phyloP scores from a whole-genome alignment of 2,113 vertebrate species.

The Stegastes partitus region DNA sequence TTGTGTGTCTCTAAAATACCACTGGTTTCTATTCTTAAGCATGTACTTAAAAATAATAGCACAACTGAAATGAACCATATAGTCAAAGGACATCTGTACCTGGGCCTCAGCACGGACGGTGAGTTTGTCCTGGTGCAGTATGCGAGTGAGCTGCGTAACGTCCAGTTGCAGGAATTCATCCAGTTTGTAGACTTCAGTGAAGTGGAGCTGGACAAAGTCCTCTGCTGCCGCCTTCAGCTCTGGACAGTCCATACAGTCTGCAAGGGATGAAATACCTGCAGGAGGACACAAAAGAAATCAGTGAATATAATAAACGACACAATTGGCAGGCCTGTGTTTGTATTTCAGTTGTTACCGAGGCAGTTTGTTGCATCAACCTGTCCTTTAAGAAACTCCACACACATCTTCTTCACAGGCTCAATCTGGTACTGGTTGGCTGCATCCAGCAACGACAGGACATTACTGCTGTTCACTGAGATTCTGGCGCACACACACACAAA shows the following conservation, averaged over 20 bases:
- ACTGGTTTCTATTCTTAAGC: not conserved
- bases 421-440: conserved; percentile 99
- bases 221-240: conserved; percentile 76
- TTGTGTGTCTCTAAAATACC: too few species aligned
- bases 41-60: not conserved
- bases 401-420: conserved; percentile 99
- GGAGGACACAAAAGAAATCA: not conserved
- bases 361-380: conserved; percentile 98
- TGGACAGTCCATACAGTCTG: conserved; percentile 80
- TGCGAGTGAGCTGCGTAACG: conserved; percentile 69
- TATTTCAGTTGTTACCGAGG: conserved; percentile 86
- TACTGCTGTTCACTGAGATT: conserved; percentile 98
- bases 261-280: conserved; percentile 70
- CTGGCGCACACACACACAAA: conserved; percentile 78
- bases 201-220: conserved; percentile 79
- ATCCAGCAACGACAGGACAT: conserved; percentile 96
- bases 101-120: conserved; percentile 80
- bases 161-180: conserved; percentile 80
- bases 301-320: not conserved
- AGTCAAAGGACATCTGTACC: conserved; percentile 45
- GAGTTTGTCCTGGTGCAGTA: conserved; percentile 77
- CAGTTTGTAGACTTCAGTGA: conserved; percentile 78
- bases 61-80: not conserved
- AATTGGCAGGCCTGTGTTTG: not conserved
- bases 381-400: conserved; percentile 97